Evolutionary conservation across 2,797 vertebrate genomes (phyloP), one percentile per base, ranked within the genome.

Genomic region (Acipenser transmontanus): DNA sequence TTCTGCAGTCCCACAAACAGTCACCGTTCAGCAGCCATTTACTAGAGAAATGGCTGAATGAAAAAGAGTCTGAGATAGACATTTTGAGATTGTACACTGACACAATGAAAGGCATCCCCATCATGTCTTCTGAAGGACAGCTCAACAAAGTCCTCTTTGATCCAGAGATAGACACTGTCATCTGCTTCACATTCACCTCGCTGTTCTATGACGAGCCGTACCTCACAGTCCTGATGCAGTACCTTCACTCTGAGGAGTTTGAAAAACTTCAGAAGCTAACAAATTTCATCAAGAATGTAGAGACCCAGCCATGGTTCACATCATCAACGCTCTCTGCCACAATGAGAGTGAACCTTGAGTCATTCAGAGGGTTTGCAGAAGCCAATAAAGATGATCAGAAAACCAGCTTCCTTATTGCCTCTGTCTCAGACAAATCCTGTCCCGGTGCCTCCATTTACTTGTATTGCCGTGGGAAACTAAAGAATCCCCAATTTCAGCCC

Each of bases 161-260:
- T 14, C 69, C 67, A 7, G 1, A 50, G 1, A 49, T 70, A 47
- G 61, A 70, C 49, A 51, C 11, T 7, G 67, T 71, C 8, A 17
- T 69, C 6, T 65, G 62, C 10, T 69, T 77, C 52, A 56, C 65
- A 61, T 74, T 76, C 17, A 76, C 72, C 7, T 74, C 75, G 34
- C 61, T 74, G 59, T 66, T 14, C 1, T 62, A 65, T 49, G 17
- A 70, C 50, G 75, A 77, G 14, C 14, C 14, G 14, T 17, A 17
- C 1, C 14, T 17, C 14, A 17, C 54, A 1, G 11, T 12, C 7
- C 11, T 56, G 54, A 56, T n/a, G 11, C 54, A 56, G 7, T 56
- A 56, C 54, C 54, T 56, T 12, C 11, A 12, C 10, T 17, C 54
- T 6, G 54, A 56, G 54, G 8, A 56, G 11, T 9, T 9, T 6